Evolutionary conservation across 1,140 invertebrate genomes (phyloP), one percentile per base, ranked within the genome.

Genomic region (Drosophila subobscura): DNA sequence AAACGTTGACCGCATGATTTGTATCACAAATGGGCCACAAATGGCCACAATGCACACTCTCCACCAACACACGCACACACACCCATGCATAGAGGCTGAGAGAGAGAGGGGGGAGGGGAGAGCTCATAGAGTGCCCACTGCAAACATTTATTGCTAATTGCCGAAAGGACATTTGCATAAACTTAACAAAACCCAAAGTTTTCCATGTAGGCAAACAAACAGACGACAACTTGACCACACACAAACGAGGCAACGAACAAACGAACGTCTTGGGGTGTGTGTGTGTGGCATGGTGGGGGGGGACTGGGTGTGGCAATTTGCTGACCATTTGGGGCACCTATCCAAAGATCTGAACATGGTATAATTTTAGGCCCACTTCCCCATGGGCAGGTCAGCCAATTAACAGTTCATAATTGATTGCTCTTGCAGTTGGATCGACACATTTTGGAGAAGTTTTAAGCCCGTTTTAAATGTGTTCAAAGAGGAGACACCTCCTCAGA

Each of bases 71-170:
- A 53, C 8, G 52, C 53, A 44, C 33, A 51, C 3, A 46, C 29
- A 47, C n/a, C 45, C n/a, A 51, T n/a, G 44, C 8, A 46, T n/a
- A 22, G 23, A 16, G 10, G 57, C 20, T 37, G 1, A 42, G n/a
- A 59, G 1, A 61, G 50, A 27, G 6, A 41, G 16, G 14, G 16
- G 2, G 6, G 12, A 8, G 0, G 33, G 1, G 10, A 10, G 29
- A 37, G 54, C 58, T 59, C 49, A 58, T 41, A 42, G 46, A 72
- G 44, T 56, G 56, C 50, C 41, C 74, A 78, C 59, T 78, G 60
- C 83, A 86, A 86, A 86, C 83, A 86, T 88, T 86, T 88, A 84
- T 86, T 88, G 83, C 83, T 86, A 86, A 86, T 86, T 86, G 83
- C 83, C 73, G 71, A 83, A 76, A 88, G 83, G 71, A 83, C 83